Evolutionary conservation across 2,797 vertebrate genomes (phyloP).

Genomic region (Lepus townsendii): DNA sequence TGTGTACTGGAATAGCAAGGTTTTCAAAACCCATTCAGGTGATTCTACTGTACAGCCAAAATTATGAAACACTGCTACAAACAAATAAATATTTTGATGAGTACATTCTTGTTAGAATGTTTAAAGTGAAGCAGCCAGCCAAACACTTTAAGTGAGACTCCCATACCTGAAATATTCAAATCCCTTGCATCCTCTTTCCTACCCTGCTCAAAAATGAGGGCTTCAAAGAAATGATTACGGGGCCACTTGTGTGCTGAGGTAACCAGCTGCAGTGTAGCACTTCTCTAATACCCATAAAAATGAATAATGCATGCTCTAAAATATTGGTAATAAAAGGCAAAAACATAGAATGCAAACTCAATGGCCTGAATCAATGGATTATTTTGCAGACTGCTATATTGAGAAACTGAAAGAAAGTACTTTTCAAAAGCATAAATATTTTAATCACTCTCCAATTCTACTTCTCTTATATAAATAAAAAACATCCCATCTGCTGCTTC

Average conservation of each 20-base stretch:
- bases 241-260: background rate
- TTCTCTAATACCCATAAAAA: conserved; percentile 71
- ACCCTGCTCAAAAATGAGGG: background rate
- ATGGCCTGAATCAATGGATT: conserved; percentile 80
- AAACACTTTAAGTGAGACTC: conserved; percentile 5
- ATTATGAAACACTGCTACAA: background rate
- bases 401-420: conserved; percentile 72
- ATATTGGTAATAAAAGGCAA: conserved; percentile 75
- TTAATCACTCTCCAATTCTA: conserved; percentile 70
- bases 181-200: background rate
- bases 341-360: conserved; percentile 81
- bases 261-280: conserved; percentile 47
- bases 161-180: background rate
- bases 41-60: background rate
- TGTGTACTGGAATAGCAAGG: background rate
- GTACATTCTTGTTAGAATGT: background rate
- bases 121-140: background rate
- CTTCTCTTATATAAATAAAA: conserved; percentile 65
- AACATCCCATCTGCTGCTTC: conserved; percentile 27
- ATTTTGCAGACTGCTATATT: conserved; percentile 69
- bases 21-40: background rate
- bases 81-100: background rate
- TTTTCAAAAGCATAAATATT: conserved; percentile 73
- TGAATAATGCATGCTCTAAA: conserved; percentile 85
- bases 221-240: background rate